Conservation (phyloP, 2,113 vertebrate genomes). For the Leptobrachium ailaonicum region DNA sequence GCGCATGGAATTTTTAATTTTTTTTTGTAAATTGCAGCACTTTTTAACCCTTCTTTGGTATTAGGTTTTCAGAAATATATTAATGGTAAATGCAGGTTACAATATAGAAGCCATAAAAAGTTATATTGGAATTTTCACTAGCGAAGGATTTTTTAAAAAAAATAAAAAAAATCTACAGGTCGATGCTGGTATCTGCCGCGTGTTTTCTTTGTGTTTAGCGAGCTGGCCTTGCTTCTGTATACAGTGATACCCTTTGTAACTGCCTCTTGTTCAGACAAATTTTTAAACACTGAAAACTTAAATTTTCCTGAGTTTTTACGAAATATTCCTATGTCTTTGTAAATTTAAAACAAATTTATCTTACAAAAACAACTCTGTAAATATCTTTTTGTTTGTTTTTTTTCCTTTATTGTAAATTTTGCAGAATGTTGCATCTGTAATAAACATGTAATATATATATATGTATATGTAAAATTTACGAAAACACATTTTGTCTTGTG, state of each 20-base stretch:
- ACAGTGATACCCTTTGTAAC: slow-evolving; percentile 70
- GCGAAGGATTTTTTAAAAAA: slow-evolving; percentile 51
- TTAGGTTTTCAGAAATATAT: slow-evolving; percentile 61
- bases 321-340: slow-evolving; percentile 71
- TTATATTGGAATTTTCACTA: slow-evolving; percentile 64
- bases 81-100: slow-evolving; percentile 67
- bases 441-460: slow-evolving; percentile 90
- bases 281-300: slow-evolving; percentile 74
- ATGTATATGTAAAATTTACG: slow-evolving; percentile 58
- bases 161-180: slow-evolving; percentile 55
- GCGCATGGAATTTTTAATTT: background rate
- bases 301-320: slow-evolving; percentile 66
- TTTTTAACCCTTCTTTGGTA: slow-evolving; percentile 65
- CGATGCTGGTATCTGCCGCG: slow-evolving; percentile 57
- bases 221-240: slow-evolving; percentile 93
- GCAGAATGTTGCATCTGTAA: slow-evolving; percentile 84
- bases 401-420: slow-evolving; percentile 80
- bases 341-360: slow-evolving; percentile 76
- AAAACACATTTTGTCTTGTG: background rate
- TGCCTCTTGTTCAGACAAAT: slow-evolving; percentile 69
- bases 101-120: slow-evolving; percentile 76
- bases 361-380: slow-evolving; percentile 74
- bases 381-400: slow-evolving; percentile 80
- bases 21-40: slow-evolving; percentile 66
- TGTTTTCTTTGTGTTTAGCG: slow-evolving; percentile 61